Evolutionary conservation across 2,888 invertebrate genomes (phyloP).

Genomic region (Mesorhabditis spiculigera): DNA sequence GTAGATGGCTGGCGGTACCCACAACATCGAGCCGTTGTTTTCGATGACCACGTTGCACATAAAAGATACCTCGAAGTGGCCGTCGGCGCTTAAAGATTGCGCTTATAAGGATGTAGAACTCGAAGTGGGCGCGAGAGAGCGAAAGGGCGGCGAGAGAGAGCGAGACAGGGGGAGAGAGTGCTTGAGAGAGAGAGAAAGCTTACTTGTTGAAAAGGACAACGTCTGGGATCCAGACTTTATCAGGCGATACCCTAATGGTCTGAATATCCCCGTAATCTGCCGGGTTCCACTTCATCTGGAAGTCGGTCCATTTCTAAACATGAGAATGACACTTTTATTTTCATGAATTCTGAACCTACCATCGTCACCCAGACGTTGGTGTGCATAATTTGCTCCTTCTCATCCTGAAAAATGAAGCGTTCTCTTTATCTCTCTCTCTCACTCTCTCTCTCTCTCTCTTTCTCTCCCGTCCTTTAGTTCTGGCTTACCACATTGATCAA

Average conservation of each 20-base stretch:
- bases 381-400: conserved; percentile 59
- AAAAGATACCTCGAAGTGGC: conserved; percentile 98
- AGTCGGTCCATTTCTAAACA: conserved; percentile 54
- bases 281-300: conserved; percentile 62
- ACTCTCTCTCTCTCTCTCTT: background rate
- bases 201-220: conserved; percentile 62
- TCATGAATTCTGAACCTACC: conserved; percentile 20
- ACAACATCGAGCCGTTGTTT: conserved; percentile 87
- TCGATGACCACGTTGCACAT: conserved; percentile 95
- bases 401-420: conserved; percentile 40
- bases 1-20: conserved; percentile 99
- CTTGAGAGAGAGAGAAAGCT: conserved; percentile 7
- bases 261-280: conserved; percentile 61
- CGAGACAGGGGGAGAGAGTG: too few species aligned
- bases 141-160: too few species aligned
- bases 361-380: conserved; percentile 59
- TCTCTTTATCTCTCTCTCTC: background rate
- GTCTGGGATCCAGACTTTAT: conserved; percentile 64
- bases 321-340: conserved; percentile 11
- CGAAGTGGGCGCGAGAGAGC: too few species aligned
- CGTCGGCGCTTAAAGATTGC: conserved; percentile 78
- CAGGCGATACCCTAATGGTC: conserved; percentile 58
- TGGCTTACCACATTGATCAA: conserved; percentile 61
- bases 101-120: background rate
- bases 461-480: background rate